phyloP scores from a whole-genome alignment of 2,888 invertebrate species.

The Diarsia mendica region DNA sequence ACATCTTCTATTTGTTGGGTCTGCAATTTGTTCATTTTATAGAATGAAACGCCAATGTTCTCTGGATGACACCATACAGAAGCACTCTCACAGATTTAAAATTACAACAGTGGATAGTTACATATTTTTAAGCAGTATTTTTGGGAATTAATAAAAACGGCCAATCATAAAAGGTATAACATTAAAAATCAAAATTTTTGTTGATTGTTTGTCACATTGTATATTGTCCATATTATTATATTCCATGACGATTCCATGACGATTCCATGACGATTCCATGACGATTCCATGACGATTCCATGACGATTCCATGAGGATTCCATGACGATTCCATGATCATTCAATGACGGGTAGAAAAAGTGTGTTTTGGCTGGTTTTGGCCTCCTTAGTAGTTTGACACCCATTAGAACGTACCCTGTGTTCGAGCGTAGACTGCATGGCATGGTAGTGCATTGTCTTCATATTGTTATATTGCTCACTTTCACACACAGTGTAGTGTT shows the following conservation, averaged over 20 bases:
- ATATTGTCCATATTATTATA: too few species aligned
- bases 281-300: too few species aligned
- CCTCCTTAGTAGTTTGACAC: too few species aligned
- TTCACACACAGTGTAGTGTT: constrained; percentile 9
- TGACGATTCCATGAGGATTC: too few species aligned
- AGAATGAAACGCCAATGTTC: neutral
- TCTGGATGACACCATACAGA: neutral
- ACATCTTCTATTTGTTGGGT: neutral
- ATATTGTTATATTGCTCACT: constrained; percentile 3
- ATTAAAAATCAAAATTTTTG: too few species aligned
- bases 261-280: too few species aligned
- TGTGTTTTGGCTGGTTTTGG: too few species aligned
- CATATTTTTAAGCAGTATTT: neutral
- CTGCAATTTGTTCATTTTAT: neutral
- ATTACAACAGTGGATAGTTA: neutral
- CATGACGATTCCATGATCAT: too few species aligned
- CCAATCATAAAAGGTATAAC: neutral
- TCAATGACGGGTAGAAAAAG: too few species aligned
- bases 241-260: too few species aligned
- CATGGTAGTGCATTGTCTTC: neutral
- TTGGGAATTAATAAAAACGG: neutral
- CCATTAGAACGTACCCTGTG: neutral
- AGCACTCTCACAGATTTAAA: neutral
- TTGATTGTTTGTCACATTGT: too few species aligned
- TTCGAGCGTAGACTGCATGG: neutral